These are phyloP conservation scores for Litoditis marina DNA, from an alignment of 2,888 invertebrate genomes.

Conservation along the genomic window DNA sequence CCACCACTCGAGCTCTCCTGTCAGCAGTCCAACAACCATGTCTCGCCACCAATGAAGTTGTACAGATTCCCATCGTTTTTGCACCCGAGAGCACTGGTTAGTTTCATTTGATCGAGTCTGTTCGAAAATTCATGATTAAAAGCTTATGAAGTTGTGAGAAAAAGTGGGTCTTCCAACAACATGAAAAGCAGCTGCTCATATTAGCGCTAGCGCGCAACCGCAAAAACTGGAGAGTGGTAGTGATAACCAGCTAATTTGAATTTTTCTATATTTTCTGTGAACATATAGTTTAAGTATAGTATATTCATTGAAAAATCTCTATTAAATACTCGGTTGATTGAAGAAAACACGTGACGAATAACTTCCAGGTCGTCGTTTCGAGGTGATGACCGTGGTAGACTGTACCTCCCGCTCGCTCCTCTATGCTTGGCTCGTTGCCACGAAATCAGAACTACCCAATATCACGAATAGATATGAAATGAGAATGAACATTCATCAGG, in stretches of 20 bases:
- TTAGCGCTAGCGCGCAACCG: no score
- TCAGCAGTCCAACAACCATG: conserved; percentile 16
- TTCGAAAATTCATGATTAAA: no score
- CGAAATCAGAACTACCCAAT: conserved; percentile 13
- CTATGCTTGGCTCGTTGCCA: conserved; percentile 13
- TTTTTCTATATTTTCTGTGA: no score
- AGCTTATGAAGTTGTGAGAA: no score
- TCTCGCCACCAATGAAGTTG: conserved; percentile 19
- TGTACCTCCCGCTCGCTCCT: conserved; percentile 6
- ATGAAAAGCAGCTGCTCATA: no score
- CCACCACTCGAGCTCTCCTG: not conserved
- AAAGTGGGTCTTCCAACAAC: no score
- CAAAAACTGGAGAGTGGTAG: no score
- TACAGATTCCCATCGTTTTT: conserved; percentile 19
- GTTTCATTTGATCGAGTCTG: not conserved
- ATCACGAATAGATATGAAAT: conserved; percentile 14
- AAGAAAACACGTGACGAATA: no score
- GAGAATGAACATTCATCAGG: conserved; percentile 6
- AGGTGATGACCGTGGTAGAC: conserved; percentile 12
- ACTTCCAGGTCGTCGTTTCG: not conserved
- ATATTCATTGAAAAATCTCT: no score
- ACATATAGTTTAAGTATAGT: no score
- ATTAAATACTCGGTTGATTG: no score
- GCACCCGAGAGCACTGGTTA: conserved; percentile 6
- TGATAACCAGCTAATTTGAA: no score